phyloP scores from a whole-genome alignment of 2,797 vertebrate species.

The Cephalopachus bancanus region DNA sequence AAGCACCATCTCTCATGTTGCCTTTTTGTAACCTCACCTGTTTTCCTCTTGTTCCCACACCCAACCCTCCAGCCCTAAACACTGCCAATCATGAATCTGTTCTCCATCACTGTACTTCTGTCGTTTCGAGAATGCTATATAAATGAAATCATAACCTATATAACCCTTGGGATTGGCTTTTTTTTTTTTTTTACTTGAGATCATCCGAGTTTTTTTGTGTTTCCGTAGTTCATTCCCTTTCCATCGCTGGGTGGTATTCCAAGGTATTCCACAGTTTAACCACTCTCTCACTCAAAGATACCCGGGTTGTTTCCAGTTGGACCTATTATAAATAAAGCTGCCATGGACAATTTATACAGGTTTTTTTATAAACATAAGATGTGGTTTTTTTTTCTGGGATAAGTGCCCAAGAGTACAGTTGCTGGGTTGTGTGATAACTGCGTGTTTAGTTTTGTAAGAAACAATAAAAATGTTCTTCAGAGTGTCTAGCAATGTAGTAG shows the following conservation, averaged over 20 bases:
- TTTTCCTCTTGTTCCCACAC: neutral
- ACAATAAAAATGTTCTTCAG: neutral
- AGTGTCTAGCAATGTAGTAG: neutral
- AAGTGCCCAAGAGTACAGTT: neutral
- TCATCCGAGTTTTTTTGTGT: neutral
- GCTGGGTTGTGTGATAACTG: neutral
- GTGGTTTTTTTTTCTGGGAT: neutral
- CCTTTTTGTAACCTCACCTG: neutral
- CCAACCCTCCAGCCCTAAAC: neutral
- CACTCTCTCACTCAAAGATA: neutral
- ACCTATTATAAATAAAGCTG: neutral
- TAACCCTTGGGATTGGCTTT: neutral
- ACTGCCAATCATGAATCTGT: neutral
- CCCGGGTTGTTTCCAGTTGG: neutral
- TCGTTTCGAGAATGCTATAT: neutral
- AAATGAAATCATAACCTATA: neutral
- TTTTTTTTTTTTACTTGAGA: neutral
- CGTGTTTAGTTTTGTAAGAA: constrained; percentile 39
- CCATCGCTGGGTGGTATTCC: neutral
- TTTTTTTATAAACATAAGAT: neutral
- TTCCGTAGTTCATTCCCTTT: neutral
- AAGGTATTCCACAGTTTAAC: neutral
- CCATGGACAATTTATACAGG: neutral
- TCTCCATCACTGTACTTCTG: neutral
- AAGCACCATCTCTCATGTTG: neutral